Evolutionary conservation across 1,140 invertebrate species (phyloP).

Genomic region (Scaptomyza hsui): DNA sequence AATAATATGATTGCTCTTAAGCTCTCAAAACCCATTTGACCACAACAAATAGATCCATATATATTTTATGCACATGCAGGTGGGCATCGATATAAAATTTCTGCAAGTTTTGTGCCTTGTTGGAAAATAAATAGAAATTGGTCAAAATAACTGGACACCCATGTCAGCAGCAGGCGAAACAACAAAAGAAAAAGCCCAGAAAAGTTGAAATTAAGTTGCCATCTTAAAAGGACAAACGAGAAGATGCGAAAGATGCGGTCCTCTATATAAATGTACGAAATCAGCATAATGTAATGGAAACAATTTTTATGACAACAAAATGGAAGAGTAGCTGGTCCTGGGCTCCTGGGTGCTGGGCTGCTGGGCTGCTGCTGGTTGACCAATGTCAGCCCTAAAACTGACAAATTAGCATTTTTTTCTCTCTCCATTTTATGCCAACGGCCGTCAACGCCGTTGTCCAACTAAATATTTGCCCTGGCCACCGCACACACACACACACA

Average conservation of each 20-base stretch:
- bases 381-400: constrained; percentile 81
- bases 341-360: not conserved
- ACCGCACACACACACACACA: constrained; percentile 45
- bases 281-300: constrained; percentile 83
- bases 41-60: constrained; percentile 25
- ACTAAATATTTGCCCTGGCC: constrained; percentile 75
- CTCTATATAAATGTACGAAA: constrained; percentile 78
- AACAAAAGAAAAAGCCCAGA: constrained; percentile 14
- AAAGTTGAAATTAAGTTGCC: constrained; percentile 79
- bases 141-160: constrained; percentile 56
- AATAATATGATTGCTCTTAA: constrained; percentile 32
- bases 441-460: constrained; percentile 27
- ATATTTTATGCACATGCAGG: constrained; percentile 26
- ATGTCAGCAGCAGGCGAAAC: constrained; percentile 36
- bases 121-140: constrained; percentile 75
- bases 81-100: constrained; percentile 14
- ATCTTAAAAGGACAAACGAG: constrained; percentile 56
- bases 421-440: constrained; percentile 65
- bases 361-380: constrained; percentile 31
- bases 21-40: constrained; percentile 53
- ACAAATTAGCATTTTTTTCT: constrained; percentile 80
- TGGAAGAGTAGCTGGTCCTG: constrained; percentile 4
- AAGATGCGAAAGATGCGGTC: constrained; percentile 56
- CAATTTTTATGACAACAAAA: constrained; percentile 76
- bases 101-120: constrained; percentile 46